These are phyloP conservation scores for Erpornis zantholeuca DNA, from an alignment of 2,113 vertebrate genomes.

Conservation along the genomic window DNA sequence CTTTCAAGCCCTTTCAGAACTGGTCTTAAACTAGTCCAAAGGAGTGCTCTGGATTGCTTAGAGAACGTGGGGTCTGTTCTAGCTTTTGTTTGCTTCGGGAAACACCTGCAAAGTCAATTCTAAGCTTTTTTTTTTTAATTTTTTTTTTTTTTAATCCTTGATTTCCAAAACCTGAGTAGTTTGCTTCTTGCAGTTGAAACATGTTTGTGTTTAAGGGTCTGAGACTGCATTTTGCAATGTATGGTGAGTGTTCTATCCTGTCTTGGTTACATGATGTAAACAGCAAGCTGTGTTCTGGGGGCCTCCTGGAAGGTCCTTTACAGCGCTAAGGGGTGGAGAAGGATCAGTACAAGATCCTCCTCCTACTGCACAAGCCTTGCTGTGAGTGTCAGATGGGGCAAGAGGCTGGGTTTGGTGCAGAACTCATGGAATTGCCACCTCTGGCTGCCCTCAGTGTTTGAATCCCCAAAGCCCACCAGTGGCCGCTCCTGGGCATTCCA, in stretches of 20 bases:
- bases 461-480: neutral
- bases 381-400: neutral
- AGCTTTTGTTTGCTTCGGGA: neutral
- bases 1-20: neutral
- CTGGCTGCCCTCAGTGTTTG: neutral
- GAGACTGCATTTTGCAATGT: neutral
- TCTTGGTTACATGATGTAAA: neutral
- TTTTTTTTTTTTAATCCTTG: neutral
- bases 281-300: neutral
- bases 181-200: neutral
- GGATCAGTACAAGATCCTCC: neutral
- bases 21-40: neutral
- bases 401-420: neutral
- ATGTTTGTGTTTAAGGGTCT: neutral
- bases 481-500: fast-evolving
- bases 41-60: neutral
- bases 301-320: neutral
- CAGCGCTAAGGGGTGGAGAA: neutral
- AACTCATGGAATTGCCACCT: neutral
- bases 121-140: neutral
- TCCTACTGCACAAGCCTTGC: fast-evolving
- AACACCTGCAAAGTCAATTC: neutral
- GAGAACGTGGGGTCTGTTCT: neutral
- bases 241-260: fast-evolving
- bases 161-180: neutral